phyloP scores from a whole-genome alignment of 1,140 invertebrate genomes.

The Polypedilum vanderplanki region DNA sequence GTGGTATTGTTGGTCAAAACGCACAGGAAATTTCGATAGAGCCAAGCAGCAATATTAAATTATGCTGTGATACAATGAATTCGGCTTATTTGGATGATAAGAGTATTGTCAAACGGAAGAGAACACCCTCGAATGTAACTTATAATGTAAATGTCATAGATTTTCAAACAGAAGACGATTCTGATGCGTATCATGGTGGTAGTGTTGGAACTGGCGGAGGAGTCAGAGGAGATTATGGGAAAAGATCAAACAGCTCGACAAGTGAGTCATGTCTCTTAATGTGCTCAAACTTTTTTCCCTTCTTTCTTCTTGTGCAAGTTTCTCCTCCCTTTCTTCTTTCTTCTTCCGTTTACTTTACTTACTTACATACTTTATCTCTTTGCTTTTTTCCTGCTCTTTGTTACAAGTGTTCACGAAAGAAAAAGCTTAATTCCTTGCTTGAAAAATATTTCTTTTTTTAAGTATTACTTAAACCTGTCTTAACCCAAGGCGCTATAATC shows the following conservation, averaged over 20 bases:
- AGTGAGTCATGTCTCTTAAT: conserved; percentile 37
- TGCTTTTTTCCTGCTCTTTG: not conserved
- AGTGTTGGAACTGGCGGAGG: conserved; percentile 37
- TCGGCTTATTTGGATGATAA: conserved; percentile 35
- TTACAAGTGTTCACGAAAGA: not conserved
- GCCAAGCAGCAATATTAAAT: not conserved
- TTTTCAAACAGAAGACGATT: conserved; percentile 33
- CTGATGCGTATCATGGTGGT: conserved; percentile 33
- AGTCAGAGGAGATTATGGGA: conserved; percentile 41
- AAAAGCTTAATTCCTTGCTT: not conserved
- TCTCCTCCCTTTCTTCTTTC: not conserved
- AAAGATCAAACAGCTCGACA: conserved; percentile 43
- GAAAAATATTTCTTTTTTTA: not conserved
- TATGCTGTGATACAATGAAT: conserved; percentile 16
- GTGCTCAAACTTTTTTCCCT: not conserved
- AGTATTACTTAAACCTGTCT: not conserved
- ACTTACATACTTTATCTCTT: not conserved
- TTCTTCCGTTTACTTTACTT: not conserved
- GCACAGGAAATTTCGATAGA: conserved; percentile 14
- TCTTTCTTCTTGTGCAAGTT: not conserved
- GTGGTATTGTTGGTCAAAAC: not conserved
- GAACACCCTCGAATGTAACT: conserved; percentile 43
- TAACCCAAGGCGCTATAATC: not conserved
- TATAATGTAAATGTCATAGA: conserved; percentile 45
- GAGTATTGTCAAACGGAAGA: conserved; percentile 39